Conservation (phyloP, 2,888 invertebrate species). For the Tachystola acroxantha region DNA sequence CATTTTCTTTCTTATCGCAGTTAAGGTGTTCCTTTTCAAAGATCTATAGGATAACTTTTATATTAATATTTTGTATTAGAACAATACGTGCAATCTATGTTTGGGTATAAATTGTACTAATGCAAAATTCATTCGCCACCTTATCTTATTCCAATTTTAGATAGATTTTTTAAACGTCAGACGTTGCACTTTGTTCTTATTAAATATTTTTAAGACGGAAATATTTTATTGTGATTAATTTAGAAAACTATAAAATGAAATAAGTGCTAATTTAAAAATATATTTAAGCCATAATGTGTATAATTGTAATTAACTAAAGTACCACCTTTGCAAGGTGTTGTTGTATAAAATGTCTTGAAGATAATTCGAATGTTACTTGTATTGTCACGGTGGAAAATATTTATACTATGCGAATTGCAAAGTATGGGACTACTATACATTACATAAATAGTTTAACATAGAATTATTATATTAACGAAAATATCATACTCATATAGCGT, state of each 20-base stretch:
- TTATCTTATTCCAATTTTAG: too few relatives aligned
- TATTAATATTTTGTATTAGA: too few relatives aligned
- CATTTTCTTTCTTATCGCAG: slow-evolving; percentile 1
- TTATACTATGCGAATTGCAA: slow-evolving; percentile 27
- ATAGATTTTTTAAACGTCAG: not conserved
- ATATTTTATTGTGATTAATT: slow-evolving; percentile 1
- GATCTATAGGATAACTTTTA: too few relatives aligned
- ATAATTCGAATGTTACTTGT: slow-evolving; percentile 1
- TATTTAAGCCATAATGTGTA: slow-evolving; percentile 25
- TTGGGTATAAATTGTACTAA: too few relatives aligned
- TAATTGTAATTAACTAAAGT: slow-evolving; percentile 24
- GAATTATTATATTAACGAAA: slow-evolving; percentile 26
- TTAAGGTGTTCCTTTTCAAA: not conserved
- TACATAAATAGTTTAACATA: slow-evolving; percentile 29
- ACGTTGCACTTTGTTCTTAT: not conserved
- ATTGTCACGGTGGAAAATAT: too few relatives aligned
- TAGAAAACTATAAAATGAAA: not conserved
- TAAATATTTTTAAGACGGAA: not conserved
- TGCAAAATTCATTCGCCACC: too few relatives aligned
- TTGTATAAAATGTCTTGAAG: slow-evolving; percentile 22
- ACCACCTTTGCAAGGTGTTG: slow-evolving; percentile 23
- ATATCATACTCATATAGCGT: slow-evolving; percentile 42
- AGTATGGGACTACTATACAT: slow-evolving; percentile 24
- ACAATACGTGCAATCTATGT: too few relatives aligned
- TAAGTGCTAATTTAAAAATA: not conserved